Conservation (phyloP, 2,888 invertebrate genomes). For the Abrostola triplasia region DNA sequence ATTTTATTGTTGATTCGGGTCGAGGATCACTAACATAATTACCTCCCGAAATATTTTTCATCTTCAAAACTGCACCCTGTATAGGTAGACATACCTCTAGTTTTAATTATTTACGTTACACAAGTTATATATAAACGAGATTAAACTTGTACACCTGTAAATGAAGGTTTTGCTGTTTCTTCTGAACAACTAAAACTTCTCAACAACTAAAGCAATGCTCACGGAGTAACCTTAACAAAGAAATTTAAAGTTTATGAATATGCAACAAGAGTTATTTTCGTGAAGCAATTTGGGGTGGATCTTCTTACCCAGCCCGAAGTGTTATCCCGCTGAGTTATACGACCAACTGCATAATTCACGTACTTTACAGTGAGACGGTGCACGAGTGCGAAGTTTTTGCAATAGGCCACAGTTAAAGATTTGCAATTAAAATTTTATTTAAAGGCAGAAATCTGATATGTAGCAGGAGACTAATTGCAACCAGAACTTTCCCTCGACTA, state of each 20-base stretch:
- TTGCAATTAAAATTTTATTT: constrained; percentile 55
- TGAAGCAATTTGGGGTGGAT: not conserved
- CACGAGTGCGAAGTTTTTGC: constrained; percentile 33
- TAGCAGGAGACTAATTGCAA: constrained; percentile 46
- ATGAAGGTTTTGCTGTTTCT: not conserved
- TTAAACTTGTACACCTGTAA: not conserved
- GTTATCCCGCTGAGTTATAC: constrained; percentile 13
- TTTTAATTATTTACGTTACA: not conserved
- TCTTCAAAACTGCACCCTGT: too few relatives aligned
- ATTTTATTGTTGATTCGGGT: too few relatives aligned
- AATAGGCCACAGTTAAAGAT: constrained; percentile 37
- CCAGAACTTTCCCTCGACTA: constrained; percentile 29
- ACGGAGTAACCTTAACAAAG: not conserved
- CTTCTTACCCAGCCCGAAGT: constrained; percentile 11
- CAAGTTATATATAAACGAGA: not conserved
- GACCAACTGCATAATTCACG: constrained; percentile 27
- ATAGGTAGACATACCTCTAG: too few relatives aligned
- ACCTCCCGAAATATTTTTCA: too few relatives aligned
- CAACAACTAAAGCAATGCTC: too few relatives aligned
- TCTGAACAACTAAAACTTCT: not conserved
- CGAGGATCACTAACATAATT: too few relatives aligned
- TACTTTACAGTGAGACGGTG: constrained; percentile 15
- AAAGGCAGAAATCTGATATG: constrained; percentile 25
- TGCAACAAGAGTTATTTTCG: not conserved
- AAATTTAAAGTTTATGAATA: not conserved